These are phyloP conservation scores for Minunthozetes semirufus DNA, from an alignment of 2,888 invertebrate species.

Conservation along the genomic window DNA sequence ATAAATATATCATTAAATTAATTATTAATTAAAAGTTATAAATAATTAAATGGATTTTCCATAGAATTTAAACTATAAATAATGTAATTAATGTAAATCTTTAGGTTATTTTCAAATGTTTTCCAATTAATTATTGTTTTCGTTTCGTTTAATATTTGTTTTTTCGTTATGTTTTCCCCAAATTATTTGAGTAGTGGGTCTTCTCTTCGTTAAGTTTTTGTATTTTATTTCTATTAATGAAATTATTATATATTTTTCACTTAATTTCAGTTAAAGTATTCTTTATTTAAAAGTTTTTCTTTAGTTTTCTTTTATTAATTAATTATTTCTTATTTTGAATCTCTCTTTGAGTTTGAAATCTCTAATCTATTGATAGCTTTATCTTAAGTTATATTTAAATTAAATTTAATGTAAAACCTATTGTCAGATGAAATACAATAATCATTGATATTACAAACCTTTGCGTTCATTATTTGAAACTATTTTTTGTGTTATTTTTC, in stretches of 20 bases:
- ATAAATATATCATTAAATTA: conserved; percentile 9
- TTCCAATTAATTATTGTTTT: background rate
- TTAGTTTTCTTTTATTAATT: conserved; percentile 18
- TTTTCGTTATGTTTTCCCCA: background rate
- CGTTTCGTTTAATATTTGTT: background rate
- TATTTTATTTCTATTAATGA: background rate
- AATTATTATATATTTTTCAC: background rate
- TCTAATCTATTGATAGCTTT: background rate
- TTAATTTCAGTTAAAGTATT: background rate
- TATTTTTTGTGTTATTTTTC: background rate
- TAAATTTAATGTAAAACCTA: background rate
- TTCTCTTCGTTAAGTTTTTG: conserved; percentile 13
- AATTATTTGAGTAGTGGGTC: background rate
- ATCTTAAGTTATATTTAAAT: background rate
- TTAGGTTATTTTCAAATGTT: background rate
- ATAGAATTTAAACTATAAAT: background rate
- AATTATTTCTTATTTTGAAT: background rate
- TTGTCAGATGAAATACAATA: conserved; percentile 1
- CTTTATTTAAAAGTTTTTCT: background rate
- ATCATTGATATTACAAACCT: background rate
- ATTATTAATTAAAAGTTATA: background rate
- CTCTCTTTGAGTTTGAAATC: background rate
- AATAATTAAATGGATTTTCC: background rate
- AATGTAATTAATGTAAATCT: background rate
- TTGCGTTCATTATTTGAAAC: background rate